Evolutionary conservation across 64 coral and sea anemone genomes (phyloP), one percentile per base, ranked within the genome.

Genomic region (Acropora yongei): DNA sequence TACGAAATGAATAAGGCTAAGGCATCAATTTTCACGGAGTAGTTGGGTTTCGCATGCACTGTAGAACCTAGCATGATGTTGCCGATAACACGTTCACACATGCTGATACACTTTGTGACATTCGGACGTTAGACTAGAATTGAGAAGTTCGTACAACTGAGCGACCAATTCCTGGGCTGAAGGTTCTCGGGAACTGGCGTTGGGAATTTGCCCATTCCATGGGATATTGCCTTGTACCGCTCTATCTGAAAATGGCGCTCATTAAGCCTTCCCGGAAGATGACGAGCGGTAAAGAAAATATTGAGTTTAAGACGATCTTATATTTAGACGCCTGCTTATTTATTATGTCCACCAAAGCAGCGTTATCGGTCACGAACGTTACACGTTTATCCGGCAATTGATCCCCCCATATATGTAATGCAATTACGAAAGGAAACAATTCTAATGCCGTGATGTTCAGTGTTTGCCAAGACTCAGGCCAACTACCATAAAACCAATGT

Each of bases 1-100:
- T 88, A 88, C n/a, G 86, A 49, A 74, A 88, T 77, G 57, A 88
- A 88, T 8, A 88, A 43, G 13, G 86, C 86, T 49, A 82, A 17
- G 46, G 63, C 63, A 14, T 67, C 63, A 67, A 67, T 67, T 67
- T 9, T 14, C 63, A 1, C 12, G 63, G 63, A 67, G 0, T 67
- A 74, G 19, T 16, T 74, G 72, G 72, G 72, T 74, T 42, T 74
- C 10, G 72, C 72, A 3, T 20, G 72, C 72, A 74, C 72, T 74
- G 72, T 74, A 74, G 72, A 74, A 74, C 19, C 72, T 74, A 74
- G 72, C 72, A 74, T 74, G 72, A 74, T 41, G 41, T 30, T 74
- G 72, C 72, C 72, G 72, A 74, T 74, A 74, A 41, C 39, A 60
- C 57, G 80, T 82, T 17, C 63, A 67, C 63, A 14, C 63, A 67